phyloP scores from a whole-genome alignment of 2,888 invertebrate genomes.

The Zygaena filipendulae region DNA sequence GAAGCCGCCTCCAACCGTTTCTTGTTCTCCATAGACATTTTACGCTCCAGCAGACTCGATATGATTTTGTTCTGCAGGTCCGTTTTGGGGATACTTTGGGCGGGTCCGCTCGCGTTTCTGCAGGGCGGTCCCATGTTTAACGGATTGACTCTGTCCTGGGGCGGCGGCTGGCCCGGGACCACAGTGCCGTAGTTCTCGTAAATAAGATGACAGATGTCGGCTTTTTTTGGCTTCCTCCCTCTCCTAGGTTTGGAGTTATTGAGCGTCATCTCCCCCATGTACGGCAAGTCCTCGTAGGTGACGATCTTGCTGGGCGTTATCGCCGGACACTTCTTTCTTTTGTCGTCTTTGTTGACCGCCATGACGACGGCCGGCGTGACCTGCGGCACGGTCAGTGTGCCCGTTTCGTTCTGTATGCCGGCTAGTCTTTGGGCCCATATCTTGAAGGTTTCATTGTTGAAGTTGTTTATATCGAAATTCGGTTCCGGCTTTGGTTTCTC shows the following conservation, averaged over 20 bases:
- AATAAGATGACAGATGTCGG: conserved; percentile 90
- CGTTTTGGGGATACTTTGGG: conserved; percentile 55
- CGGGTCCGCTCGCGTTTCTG: conserved; percentile 25
- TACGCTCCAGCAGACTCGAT: conserved; percentile 75
- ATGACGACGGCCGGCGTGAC: conserved; percentile 26
- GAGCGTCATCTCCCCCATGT: conserved; percentile 92
- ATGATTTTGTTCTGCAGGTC: conserved; percentile 76
- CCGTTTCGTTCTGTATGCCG: conserved; percentile 73
- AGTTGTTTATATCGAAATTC: conserved; percentile 41
- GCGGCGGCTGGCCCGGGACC: conserved; percentile 77
- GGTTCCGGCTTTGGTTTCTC: conserved; percentile 48
- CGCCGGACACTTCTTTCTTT: conserved; percentile 45
- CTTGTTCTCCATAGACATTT: conserved; percentile 74
- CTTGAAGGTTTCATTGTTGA: conserved; percentile 74
- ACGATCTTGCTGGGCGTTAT: conserved; percentile 63
- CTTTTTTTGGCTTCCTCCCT: conserved; percentile 91
- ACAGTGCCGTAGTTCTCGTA: conserved; percentile 93
- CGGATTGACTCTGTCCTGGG: conserved; percentile 49
- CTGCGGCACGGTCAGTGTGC: conserved; percentile 33
- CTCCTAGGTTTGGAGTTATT: conserved; percentile 88
- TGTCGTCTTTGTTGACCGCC: conserved; percentile 41
- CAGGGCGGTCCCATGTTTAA: conserved; percentile 30
- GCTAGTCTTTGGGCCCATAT: conserved; percentile 82
- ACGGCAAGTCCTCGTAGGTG: conserved; percentile 86
- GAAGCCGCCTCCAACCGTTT: conserved; percentile 43